Conservation (phyloP, 2,113 vertebrate species). For the Tinamus guttatus region DNA sequence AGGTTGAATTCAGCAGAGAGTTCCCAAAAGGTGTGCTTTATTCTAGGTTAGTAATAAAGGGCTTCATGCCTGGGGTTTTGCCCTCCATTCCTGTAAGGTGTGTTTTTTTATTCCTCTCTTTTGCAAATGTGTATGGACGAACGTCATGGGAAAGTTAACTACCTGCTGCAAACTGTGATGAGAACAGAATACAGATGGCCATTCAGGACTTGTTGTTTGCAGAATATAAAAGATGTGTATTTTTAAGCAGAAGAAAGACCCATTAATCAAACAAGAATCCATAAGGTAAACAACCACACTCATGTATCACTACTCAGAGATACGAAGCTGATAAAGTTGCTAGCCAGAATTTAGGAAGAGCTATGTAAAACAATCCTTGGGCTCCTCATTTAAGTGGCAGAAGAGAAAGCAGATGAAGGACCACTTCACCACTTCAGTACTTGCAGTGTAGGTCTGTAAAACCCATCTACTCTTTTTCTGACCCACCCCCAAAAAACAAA, state of each 20-base stretch:
- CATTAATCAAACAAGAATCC: conserved; percentile 7
- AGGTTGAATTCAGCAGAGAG: background rate
- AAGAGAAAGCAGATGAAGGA: background rate
- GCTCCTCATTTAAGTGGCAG: background rate
- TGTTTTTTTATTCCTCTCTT: background rate
- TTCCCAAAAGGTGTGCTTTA: background rate
- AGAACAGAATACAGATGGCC: background rate
- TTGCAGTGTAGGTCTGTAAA: background rate
- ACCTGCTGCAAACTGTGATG: background rate
- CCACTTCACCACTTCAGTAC: background rate
- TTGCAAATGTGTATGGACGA: background rate
- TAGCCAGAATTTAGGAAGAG: background rate
- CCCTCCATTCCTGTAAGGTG: background rate
- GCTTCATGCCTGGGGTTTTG: background rate
- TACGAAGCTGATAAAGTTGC: background rate
- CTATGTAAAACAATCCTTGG: background rate
- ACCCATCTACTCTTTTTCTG: background rate
- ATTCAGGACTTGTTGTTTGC: background rate
- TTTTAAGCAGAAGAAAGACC: background rate
- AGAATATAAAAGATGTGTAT: background rate
- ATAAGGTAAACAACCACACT: conserved; percentile 1
- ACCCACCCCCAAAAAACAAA: too few relatives aligned
- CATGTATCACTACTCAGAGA: background rate
- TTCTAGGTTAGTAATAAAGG: background rate
- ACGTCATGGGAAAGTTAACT: background rate